A percentile compares a stretch with the other conserved stretches of the same genome.
These are phyloP conservation scores for Aptenodytes patagonicus DNA, from an alignment of 2,113 vertebrate genomes.

Conservation along the genomic window DNA sequence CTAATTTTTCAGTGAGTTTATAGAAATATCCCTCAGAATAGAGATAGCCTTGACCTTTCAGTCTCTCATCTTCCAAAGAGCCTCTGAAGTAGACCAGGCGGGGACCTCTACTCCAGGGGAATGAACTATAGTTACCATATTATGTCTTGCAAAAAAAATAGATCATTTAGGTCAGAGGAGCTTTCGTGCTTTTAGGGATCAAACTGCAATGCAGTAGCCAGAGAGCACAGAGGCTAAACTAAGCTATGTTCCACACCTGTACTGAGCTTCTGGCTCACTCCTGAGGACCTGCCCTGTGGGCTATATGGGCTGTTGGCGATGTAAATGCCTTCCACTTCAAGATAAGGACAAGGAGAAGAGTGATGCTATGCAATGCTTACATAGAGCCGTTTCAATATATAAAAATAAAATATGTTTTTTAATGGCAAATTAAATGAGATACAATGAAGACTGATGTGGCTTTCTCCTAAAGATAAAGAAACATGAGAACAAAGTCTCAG, in stretches of 20 bases:
- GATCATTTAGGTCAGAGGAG: background rate
- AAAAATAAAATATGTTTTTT: background rate
- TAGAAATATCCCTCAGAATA: background rate
- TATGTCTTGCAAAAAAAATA: background rate
- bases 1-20: background rate
- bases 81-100: background rate
- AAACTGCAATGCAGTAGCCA: background rate
- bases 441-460: background rate
- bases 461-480: background rate
- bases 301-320: accelerated
- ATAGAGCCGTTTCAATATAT: background rate
- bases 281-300: background rate
- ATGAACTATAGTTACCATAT: background rate
- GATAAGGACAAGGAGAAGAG: background rate
- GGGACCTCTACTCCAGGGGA: background rate
- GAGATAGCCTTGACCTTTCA: background rate
- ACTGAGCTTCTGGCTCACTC: background rate
- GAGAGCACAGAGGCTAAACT: background rate
- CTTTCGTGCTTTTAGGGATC: background rate
- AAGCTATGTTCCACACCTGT: background rate
- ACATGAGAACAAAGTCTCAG: background rate
- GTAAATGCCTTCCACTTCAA: background rate
- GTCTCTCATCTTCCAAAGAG: background rate
- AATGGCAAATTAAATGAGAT: background rate
- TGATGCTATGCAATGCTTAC: background rate